phyloP scores from a whole-genome alignment of 1,140 invertebrate species.

The Drosophila sulfurigaster region DNA sequence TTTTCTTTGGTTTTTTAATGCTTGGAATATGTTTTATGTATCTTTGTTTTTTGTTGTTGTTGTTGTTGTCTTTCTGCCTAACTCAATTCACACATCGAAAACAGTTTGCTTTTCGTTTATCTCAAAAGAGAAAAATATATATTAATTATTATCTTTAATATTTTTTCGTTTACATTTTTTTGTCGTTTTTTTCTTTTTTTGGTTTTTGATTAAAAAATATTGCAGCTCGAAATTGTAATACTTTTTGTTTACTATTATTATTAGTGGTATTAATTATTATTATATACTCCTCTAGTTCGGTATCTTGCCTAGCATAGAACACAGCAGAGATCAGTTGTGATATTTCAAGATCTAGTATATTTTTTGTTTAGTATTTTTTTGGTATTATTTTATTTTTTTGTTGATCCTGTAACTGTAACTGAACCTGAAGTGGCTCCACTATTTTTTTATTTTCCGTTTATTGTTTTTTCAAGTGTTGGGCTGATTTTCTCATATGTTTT shows the following conservation, averaged over 20 bases:
- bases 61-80: constrained; percentile 57
- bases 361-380: constrained; percentile 27
- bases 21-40: constrained; percentile 74
- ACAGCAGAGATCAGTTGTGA: constrained; percentile 71
- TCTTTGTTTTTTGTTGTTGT: constrained; percentile 28
- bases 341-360: constrained; percentile 23
- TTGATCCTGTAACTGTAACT: constrained; percentile 14
- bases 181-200: constrained; percentile 19
- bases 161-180: constrained; percentile 41
- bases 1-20: constrained; percentile 71
- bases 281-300: constrained; percentile 41
- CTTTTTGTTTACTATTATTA: constrained; percentile 62
- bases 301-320: constrained; percentile 57
- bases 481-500: constrained; percentile 64
- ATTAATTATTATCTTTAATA: constrained; percentile 79
- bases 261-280: constrained; percentile 40
- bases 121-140: constrained; percentile 84
- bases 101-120: constrained; percentile 72
- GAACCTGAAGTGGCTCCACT: constrained; percentile 3
- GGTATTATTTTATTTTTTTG: constrained; percentile 26
- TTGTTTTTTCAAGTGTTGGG: constrained; percentile 42
- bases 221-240: constrained; percentile 82
- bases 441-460: constrained; percentile 33
- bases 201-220: constrained; percentile 80
- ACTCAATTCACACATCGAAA: constrained; percentile 81